These are phyloP conservation scores for Mola mola DNA, from an alignment of 2,113 vertebrate species.

Conservation along the genomic window DNA sequence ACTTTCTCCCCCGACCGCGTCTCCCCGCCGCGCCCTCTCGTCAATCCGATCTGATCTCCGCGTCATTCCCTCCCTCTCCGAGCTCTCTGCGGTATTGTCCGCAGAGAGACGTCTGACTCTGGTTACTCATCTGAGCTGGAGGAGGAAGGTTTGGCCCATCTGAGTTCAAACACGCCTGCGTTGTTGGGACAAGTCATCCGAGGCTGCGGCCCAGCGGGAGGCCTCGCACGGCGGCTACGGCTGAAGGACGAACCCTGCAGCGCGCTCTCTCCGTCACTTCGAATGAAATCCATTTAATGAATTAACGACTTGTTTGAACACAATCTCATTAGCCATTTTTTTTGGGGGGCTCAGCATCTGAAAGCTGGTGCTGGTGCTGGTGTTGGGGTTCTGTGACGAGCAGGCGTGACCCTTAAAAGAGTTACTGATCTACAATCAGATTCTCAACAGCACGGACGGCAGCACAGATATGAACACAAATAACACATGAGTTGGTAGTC, in stretches of 20 bases:
- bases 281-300: too few relatives aligned
- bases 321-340: too few relatives aligned
- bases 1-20: background rate
- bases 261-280: too few relatives aligned
- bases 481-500: too few relatives aligned
- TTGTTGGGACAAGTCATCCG: conserved; percentile 32
- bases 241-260: background rate
- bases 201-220: conserved; percentile 5
- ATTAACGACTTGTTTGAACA: too few relatives aligned
- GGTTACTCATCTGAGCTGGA: conserved; percentile 49
- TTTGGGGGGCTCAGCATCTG: too few relatives aligned
- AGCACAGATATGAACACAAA: too few relatives aligned
- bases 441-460: too few relatives aligned
- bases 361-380: too few relatives aligned
- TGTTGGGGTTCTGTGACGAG: too few relatives aligned
- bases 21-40: background rate
- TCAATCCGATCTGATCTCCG: background rate
- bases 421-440: too few relatives aligned
- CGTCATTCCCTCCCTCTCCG: background rate
- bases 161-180: conserved; percentile 55
- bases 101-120: conserved; percentile 68
- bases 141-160: conserved; percentile 11
- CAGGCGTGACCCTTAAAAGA: too few relatives aligned
- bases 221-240: background rate
- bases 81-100: conserved; percentile 19